A percentile compares a stretch with the other conserved stretches of the same genome.
Conservation (phyloP, 37 sponge, comb jelly and placozoan genomes). For the Mnemiopsis leidyi region DNA sequence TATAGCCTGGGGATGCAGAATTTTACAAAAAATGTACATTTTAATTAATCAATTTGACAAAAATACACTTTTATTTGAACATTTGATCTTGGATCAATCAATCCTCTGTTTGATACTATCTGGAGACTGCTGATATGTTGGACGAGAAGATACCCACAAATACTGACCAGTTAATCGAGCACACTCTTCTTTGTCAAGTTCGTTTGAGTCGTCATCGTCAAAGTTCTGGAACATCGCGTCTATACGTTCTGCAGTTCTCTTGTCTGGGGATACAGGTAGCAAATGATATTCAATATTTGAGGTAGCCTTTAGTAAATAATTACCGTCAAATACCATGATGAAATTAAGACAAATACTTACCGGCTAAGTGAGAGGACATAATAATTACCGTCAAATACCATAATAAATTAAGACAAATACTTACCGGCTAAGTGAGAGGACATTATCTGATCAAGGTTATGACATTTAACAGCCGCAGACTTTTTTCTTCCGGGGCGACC, state of each 20-base stretch:
- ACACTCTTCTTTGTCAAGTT: not conserved
- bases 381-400: too few species aligned
- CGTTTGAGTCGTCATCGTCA: conserved; percentile 5
- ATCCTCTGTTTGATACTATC: too few species aligned
- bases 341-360: too few species aligned
- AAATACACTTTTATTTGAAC: too few species aligned
- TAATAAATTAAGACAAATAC: too few species aligned
- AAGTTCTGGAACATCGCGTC: not conserved
- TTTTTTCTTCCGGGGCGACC: not conserved
- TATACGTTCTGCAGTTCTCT: conserved; percentile 6
- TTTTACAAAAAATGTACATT: not conserved
- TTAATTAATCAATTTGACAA: not conserved
- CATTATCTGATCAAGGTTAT: conserved; percentile 6
- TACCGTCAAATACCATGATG: too few species aligned
- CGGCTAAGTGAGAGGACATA: too few species aligned
- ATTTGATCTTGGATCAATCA: too few species aligned
- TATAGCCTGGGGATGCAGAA: not conserved
- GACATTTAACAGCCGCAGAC: conserved; percentile 18
- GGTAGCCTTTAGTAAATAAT: too few species aligned
- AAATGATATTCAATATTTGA: too few species aligned
- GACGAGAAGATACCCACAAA: not conserved
- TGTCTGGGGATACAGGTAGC: not conserved
- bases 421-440: conserved; percentile 8
- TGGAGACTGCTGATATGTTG: too few species aligned
- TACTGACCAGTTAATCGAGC: not conserved